Conservation (phyloP, 2,113 vertebrate species). For the Mesitornis unicolor region DNA sequence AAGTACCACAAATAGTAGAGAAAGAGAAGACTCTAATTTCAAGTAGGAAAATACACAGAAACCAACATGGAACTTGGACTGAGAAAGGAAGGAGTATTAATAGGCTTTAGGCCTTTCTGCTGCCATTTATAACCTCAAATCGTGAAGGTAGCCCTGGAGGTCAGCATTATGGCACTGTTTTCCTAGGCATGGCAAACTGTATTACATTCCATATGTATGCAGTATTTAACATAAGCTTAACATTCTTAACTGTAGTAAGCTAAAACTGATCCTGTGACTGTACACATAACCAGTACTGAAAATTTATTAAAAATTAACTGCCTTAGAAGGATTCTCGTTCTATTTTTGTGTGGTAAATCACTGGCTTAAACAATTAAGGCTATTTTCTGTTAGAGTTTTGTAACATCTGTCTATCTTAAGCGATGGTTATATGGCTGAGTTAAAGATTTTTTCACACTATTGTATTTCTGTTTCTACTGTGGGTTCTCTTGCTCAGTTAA, state of each 20-base stretch:
- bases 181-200: constrained; percentile 54
- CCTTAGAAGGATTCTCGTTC: constrained; percentile 17
- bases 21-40: neutral
- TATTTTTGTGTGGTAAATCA: constrained; percentile 3
- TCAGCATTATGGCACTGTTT: constrained; percentile 40
- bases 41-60: neutral
- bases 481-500: neutral
- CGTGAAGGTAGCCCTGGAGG: constrained; percentile 25
- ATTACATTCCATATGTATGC: neutral
- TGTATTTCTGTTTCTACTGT: neutral
- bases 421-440: neutral
- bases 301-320: neutral
- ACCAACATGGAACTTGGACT: neutral
- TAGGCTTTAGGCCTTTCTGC: neutral
- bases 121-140: constrained; percentile 5
- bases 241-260: constrained; percentile 50
- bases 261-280: constrained; percentile 46
- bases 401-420: neutral
- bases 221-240: constrained; percentile 52
- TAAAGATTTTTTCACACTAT: neutral
- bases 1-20: neutral
- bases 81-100: neutral
- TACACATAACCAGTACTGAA: constrained; percentile 39
- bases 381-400: constrained; percentile 37
- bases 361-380: neutral